Evolutionary conservation across 2,797 vertebrate genomes (phyloP).

Genomic region (Kryptolebias ocellatus): DNA sequence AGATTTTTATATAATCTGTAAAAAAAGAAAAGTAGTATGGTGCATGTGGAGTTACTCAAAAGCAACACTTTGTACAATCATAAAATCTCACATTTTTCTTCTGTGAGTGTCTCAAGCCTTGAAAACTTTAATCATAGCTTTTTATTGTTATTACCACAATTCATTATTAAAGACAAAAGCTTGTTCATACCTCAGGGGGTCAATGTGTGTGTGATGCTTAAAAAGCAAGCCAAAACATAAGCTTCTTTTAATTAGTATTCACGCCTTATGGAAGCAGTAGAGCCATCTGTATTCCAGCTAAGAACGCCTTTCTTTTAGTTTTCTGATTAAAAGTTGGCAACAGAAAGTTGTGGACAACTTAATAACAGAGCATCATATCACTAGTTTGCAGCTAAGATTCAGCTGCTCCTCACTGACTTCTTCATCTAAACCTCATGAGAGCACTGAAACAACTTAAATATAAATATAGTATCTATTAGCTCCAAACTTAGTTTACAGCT

Average conservation of each 20-base stretch:
- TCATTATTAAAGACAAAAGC: no score
- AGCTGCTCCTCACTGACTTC: background rate
- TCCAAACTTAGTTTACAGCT: constrained; percentile 18
- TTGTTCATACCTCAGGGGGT: no score
- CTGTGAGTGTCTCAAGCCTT: no score
- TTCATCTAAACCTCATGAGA: constrained; percentile 15
- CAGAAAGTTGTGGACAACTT: constrained; percentile 51
- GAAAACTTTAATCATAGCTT: no score
- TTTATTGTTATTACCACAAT: no score
- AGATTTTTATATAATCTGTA: no score
- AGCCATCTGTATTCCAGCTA: constrained; percentile 40
- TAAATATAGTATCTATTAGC: constrained; percentile 9
- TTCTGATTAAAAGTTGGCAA: constrained; percentile 48
- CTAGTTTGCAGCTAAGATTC: constrained; percentile 5
- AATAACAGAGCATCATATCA: constrained; percentile 58
- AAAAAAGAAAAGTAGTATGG: no score
- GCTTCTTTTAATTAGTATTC: constrained; percentile 12
- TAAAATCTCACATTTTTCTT: no score
- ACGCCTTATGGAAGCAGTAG: constrained; percentile 33
- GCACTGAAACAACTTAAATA: constrained; percentile 11
- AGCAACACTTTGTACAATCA: no score
- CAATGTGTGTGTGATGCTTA: no score
- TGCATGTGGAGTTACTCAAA: no score
- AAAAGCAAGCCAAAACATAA: background rate
- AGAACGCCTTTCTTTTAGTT: constrained; percentile 39